Evolutionary conservation across 1,140 invertebrate species (phyloP).

Genomic region (Magallana ariakensis): DNA sequence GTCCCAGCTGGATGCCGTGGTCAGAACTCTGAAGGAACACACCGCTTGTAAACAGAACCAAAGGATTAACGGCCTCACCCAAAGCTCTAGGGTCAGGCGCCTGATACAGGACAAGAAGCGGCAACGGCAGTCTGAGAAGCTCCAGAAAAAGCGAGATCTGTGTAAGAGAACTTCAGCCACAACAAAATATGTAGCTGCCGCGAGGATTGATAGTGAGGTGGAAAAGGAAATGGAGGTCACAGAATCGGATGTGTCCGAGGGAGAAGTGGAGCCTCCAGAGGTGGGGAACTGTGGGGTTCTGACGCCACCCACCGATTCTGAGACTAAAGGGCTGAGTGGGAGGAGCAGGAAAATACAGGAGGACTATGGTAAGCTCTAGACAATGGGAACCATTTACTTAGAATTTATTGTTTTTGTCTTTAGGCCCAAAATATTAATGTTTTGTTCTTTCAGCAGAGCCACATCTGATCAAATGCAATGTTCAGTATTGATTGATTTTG

Average conservation of each 20-base stretch:
- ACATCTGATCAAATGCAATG: no score
- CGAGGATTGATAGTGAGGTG: neutral
- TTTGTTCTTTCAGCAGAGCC: no score
- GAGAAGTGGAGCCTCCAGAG: constrained; percentile 1
- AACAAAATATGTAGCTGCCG: neutral
- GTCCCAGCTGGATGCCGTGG: constrained; percentile 26
- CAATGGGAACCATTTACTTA: no score
- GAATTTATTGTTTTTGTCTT: neutral
- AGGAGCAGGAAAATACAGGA: neutral
- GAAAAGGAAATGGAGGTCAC: neutral
- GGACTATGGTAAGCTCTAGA: neutral
- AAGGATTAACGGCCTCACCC: neutral
- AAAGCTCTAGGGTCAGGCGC: constrained; percentile 19
- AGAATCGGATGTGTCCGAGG: neutral
- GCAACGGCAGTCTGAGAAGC: neutral
- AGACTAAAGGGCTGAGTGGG: neutral
- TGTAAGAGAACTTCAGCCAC: constrained; percentile 5
- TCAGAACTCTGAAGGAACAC: constrained; percentile 40
- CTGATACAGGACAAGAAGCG: neutral
- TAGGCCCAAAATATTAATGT: neutral
- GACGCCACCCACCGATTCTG: neutral
- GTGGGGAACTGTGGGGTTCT: neutral
- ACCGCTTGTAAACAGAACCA: neutral
- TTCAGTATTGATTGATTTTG: no score
- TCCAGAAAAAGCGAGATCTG: constrained; percentile 5